These are phyloP conservation scores for Meandrina meandrites DNA, from an alignment of 92 coral and sea anemone genomes.

Conservation along the genomic window DNA sequence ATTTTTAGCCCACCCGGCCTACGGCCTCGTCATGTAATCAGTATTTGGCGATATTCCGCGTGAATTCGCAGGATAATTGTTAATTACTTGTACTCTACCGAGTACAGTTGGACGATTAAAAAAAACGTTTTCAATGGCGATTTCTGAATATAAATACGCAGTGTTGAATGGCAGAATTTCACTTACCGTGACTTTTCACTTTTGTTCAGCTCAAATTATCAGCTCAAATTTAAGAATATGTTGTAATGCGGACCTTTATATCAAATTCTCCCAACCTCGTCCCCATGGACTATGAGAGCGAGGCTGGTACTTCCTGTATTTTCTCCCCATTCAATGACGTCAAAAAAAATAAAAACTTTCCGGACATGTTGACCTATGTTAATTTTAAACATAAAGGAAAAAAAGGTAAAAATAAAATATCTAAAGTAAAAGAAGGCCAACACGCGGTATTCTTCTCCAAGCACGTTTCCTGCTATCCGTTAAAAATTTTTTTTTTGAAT, in stretches of 20 bases:
- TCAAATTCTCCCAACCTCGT: not conserved
- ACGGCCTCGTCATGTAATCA: too few species aligned
- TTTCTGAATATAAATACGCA: too few species aligned
- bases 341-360: not conserved
- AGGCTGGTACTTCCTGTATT: not conserved
- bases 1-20: too few species aligned
- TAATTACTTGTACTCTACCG: too few species aligned
- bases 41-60: too few species aligned
- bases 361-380: not conserved
- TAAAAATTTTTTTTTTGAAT: too few species aligned
- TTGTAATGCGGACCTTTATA: not conserved
- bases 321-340: not conserved
- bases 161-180: not conserved
- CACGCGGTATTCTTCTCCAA: not conserved
- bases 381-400: too few species aligned
- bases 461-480: not conserved
- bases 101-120: too few species aligned
- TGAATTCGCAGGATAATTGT: too few species aligned
- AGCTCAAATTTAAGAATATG: not conserved
- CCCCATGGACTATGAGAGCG: not conserved
- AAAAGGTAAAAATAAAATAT: too few species aligned
- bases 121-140: too few species aligned
- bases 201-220: not conserved
- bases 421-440: too few species aligned
- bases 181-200: not conserved